These are phyloP conservation scores for Acanthiza pusilla DNA, from an alignment of 2,797 vertebrate genomes.

Conservation along the genomic window DNA sequence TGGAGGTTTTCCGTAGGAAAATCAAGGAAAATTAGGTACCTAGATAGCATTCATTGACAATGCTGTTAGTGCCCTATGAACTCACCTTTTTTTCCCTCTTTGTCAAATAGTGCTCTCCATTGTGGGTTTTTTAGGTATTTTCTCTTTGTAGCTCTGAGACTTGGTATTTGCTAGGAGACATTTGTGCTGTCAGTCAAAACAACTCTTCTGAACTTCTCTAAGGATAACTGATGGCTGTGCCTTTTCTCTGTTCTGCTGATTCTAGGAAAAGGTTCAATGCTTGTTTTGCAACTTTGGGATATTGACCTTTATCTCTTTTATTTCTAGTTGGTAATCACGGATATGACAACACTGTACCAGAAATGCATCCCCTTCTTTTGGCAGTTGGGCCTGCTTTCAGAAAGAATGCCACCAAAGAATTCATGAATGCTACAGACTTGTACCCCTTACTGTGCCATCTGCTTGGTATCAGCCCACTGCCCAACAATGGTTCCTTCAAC, in stretches of 20 bases:
- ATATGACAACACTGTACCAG: slow-evolving; percentile 84
- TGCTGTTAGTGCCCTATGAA: background rate
- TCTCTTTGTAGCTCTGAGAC: background rate
- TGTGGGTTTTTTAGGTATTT: background rate
- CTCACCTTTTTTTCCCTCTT: background rate
- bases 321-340: slow-evolving; percentile 90
- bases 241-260: background rate
- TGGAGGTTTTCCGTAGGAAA: background rate
- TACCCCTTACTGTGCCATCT: slow-evolving; percentile 91
- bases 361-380: slow-evolving; percentile 91
- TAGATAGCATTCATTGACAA: background rate
- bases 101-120: background rate
- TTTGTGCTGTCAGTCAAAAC: background rate
- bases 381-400: slow-evolving; percentile 89
- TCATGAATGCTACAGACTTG: slow-evolving; percentile 85
- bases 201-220: background rate
- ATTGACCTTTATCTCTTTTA: slow-evolving; percentile 31
- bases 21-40: background rate
- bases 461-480: slow-evolving; percentile 77
- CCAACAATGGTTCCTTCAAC: slow-evolving; percentile 88
- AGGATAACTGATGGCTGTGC: background rate
- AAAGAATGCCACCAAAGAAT: slow-evolving; percentile 77
- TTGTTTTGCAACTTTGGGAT: background rate
- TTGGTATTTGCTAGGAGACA: background rate
- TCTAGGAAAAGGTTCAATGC: background rate